These are phyloP conservation scores for Seira musarum DNA, from an alignment of 2,888 invertebrate genomes.

Conservation along the genomic window DNA sequence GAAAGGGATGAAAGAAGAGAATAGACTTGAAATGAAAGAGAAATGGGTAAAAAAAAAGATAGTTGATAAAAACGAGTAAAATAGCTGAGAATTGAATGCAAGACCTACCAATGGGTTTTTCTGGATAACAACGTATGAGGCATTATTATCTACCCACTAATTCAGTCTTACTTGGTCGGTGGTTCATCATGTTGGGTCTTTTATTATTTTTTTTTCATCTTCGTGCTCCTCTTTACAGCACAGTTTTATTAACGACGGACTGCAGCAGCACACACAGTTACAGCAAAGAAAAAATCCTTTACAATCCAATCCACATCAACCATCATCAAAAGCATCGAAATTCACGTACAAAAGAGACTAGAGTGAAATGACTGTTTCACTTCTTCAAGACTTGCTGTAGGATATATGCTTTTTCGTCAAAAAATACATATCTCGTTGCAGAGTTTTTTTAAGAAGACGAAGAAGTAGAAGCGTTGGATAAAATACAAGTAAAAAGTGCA, in stretches of 20 bases:
- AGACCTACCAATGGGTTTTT: conserved; percentile 68
- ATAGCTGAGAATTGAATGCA: conserved; percentile 61
- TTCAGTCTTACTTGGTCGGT: conserved; percentile 68
- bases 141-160: conserved; percentile 69
- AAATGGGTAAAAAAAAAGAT: conserved; percentile 24
- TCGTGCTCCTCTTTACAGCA: conserved; percentile 60
- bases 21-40: conserved; percentile 9
- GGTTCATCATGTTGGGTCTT: conserved; percentile 69
- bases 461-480: not conserved
- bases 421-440: conserved; percentile 3
- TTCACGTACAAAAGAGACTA: conserved; percentile 12
- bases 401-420: conserved; percentile 9
- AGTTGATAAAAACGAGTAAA: conserved; percentile 42
- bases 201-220: conserved; percentile 54
- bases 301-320: conserved; percentile 14
- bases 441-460: not conserved
- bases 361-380: conserved; percentile 44
- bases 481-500: conserved; percentile 25
- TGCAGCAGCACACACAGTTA: not conserved
- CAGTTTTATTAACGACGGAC: conserved; percentile 30
- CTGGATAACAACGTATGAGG: conserved; percentile 65
- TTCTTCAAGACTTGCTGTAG: conserved; percentile 9
- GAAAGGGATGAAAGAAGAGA: conserved; percentile 4
- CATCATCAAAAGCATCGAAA: not conserved
- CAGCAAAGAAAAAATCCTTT: not conserved